Base-by-base conservation (phyloP, 2,888 invertebrate species). In the Eupithecia subumbrata region DNA sequence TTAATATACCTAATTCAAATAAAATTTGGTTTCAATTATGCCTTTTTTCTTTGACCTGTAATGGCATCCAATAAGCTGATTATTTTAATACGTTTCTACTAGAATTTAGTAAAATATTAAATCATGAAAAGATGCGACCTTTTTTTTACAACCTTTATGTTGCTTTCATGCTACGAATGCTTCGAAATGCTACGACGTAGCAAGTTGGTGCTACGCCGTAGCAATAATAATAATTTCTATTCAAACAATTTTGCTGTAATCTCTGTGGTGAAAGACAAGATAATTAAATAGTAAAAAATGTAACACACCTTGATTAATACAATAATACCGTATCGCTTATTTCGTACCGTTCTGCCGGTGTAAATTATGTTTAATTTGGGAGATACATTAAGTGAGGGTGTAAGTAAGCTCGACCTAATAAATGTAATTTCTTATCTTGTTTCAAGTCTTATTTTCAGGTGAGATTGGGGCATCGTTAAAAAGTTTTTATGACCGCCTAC, bases 391-490 rank as follows among this genome's bases (percentile, higher is more conserved):
- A 45, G 40, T 40, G 25, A 25, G 43, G 43, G 43, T 40, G n/a
- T 43, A 68, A 68, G 22, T 14, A 68, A 68, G 18, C 34, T 60
- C 40, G 40, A 40, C 22, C 3, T 69, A 43, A 30, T 45, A 25
- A 63, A 69, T 34, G 69, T 34, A 64, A 45, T 71, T 72, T 63
- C 60, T 74, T 71, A 67, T 18, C 66, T 69, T 68, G 45, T 73
- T 63, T 52, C 40, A 73, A 70, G 72, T 69, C 18, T 22, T 66
- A 60, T 63, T 76, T 73, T 60, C 73, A 75, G 69, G 64, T 73
- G 56, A 68, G 34, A 60, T 34, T 64, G 64, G 18, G 71, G 71
- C 45, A 67, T 76, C 63, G 69, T 78, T 72, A 74, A 71, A 73
- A 63, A 69, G 43, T 66, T 77, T 73, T 43, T 43, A 68, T 67